Percentiles rank a stretch among this genome's conserved stretches.
Evolutionary conservation across 2,113 vertebrate species (phyloP).

Genomic region (Tor tambroides): DNA sequence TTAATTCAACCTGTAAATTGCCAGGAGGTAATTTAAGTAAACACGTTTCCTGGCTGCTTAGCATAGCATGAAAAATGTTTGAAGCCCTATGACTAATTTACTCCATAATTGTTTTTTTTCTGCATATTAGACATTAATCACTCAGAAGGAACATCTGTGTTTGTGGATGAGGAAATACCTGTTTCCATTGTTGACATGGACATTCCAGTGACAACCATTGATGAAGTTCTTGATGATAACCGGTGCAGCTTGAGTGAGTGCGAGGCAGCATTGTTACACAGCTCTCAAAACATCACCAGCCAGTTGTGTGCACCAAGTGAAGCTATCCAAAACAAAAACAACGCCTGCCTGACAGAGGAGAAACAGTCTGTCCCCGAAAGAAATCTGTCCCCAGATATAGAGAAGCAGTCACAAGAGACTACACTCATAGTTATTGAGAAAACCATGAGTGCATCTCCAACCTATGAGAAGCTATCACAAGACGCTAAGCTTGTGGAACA

Average conservation of each 20-base stretch:
- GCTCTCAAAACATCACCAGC: conserved; percentile 39
- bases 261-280: conserved; percentile 51
- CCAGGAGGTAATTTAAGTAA: background rate
- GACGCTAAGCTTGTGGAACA: conserved; percentile 27
- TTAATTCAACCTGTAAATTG: background rate
- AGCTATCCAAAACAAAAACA: conserved; percentile 78
- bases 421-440: conserved; percentile 42
- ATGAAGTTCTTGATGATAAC: conserved; percentile 78
- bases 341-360: conserved; percentile 72
- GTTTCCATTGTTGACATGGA: conserved; percentile 70
- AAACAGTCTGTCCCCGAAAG: conserved; percentile 19
- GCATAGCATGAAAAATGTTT: background rate
- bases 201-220: conserved; percentile 92
- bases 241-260: conserved; percentile 48
- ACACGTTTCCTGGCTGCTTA: background rate
- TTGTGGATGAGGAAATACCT: conserved; percentile 40
- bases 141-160: conserved; percentile 4
- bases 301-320: conserved; percentile 52
- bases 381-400: conserved; percentile 25
- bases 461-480: background rate
- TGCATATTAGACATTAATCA: conserved; percentile 37
- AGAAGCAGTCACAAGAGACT: conserved; percentile 9
- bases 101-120: conserved; percentile 13
- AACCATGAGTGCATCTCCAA: conserved; percentile 35
- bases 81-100: conserved; percentile 6